Base-by-base conservation (phyloP, 1,140 invertebrate genomes). In the Lutraria rhynchaena region DNA sequence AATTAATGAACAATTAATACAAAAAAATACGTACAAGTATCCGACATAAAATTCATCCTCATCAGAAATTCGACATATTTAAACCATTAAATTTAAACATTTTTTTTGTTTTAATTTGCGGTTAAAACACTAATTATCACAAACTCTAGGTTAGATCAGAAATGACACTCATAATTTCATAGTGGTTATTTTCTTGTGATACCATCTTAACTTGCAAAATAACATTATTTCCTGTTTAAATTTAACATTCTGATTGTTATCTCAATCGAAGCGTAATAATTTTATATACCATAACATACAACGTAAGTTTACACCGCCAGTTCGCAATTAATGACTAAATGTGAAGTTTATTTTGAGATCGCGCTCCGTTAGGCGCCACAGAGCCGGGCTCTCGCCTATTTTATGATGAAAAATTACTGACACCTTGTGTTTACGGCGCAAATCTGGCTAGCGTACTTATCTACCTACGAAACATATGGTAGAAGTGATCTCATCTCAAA, bases 91-190 rank as follows among this genome's bases (percentile, higher is more conserved):
- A n/a, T n/a, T n/a, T n/a, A n/a, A 7, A 41, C 37, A 7, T 41
- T 41, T 41, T 41, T 41, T 5, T 41, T 15, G 5, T 41, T 7
- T 7, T 15, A 41, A 41, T 41, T 41, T 41, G 5, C 37, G 15
- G 15, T 24, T 13, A 24, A 57, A 24, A 22, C 55, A 57, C 19
- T 27, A 57, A 27, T 57, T 15, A 63, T 41, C 27, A 41, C n/a
- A 9, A 63, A 41, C 15, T 5, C 5, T 5, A 15, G 5, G 37
- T 7, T 41, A 75, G 75, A 70, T 74, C 70, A 77, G 75, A 74
- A 81, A 82, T 83, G 58, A 81, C 77, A 81, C 41, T 37, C 67
- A 71, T 67, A 81, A 44, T 71, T 69, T 61, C 29, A 35, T 63
- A 24, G 57, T 35, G 55, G 53, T 61, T 70, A 57, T 71, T 69